A percentile compares a stretch with the other conserved stretches of the same genome.
Conservation (phyloP, 1,140 invertebrate species). For the Drosophila lini region DNA sequence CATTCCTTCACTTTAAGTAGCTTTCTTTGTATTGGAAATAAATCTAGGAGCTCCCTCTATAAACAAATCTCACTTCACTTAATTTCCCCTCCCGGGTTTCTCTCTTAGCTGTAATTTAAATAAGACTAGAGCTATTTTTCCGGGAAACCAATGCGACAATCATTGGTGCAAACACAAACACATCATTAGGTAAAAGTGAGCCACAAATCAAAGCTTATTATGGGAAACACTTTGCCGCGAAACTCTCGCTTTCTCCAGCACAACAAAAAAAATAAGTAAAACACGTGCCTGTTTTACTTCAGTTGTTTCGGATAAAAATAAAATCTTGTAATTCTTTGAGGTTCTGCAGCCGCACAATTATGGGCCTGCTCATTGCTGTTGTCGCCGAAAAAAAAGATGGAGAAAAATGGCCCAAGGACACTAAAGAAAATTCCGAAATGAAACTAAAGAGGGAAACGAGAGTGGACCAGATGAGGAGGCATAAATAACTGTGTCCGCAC, state of each 20-base stretch:
- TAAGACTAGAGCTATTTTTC: constrained; percentile 13
- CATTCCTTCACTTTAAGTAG: neutral
- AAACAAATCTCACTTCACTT: neutral
- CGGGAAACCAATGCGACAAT: constrained; percentile 29
- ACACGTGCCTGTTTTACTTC: constrained; percentile 56
- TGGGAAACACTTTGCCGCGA: constrained; percentile 7
- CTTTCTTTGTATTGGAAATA: constrained; percentile 12
- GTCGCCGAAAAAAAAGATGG: constrained; percentile 15
- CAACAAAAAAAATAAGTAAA: constrained; percentile 24
- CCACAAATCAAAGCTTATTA: constrained; percentile 54
- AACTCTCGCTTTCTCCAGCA: neutral
- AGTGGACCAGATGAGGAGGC: constrained; percentile 32
- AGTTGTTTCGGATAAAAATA: constrained; percentile 41
- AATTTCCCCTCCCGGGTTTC: neutral
- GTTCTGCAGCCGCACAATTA: constrained; percentile 57
- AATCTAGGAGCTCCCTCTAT: neutral
- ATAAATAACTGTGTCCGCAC: constrained; percentile 70
- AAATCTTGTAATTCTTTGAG: constrained; percentile 60
- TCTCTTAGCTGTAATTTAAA: constrained; percentile 26
- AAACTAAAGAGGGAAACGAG: constrained; percentile 17
- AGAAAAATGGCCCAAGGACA: constrained; percentile 48
- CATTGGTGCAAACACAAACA: constrained; percentile 33
- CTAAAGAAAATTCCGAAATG: constrained; percentile 17
- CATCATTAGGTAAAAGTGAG: constrained; percentile 35
- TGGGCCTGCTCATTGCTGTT: constrained; percentile 56